These are phyloP conservation scores for Muscina levida DNA, from an alignment of 2,888 invertebrate genomes.

Conservation along the genomic window DNA sequence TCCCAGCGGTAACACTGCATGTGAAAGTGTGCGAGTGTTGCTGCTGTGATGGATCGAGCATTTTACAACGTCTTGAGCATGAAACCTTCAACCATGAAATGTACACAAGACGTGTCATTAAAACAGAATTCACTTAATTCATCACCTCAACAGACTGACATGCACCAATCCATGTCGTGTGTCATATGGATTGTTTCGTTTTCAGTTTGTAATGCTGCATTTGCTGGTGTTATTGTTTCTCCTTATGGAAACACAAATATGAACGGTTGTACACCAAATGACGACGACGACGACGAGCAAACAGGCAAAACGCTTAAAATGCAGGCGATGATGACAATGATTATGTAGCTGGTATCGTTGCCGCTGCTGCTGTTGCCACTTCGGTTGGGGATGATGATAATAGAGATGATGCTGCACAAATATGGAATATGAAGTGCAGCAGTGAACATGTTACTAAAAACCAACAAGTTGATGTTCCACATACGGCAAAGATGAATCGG, in stretches of 20 bases:
- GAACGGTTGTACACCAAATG: background rate
- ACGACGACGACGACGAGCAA: background rate
- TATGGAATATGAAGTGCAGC: background rate
- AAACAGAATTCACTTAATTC: conserved; percentile 65
- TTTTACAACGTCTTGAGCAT: conserved; percentile 9
- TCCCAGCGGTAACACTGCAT: no score
- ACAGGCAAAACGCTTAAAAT: conserved; percentile 27
- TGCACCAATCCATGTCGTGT: conserved; percentile 59
- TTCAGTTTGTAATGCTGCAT: conserved; percentile 28
- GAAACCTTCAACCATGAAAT: conserved; percentile 59
- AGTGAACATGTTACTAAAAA: background rate
- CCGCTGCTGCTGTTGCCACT: conserved; percentile 10
- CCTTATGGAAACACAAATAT: background rate
- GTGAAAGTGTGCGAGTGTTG: no score
- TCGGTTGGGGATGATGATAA: background rate
- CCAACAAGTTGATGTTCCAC: conserved; percentile 16
- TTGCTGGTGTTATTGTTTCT: conserved; percentile 14
- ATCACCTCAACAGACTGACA: conserved; percentile 64
- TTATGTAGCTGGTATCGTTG: conserved; percentile 17
- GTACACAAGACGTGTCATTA: conserved; percentile 63
- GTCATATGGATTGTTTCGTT: conserved; percentile 54
- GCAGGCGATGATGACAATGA: conserved; percentile 12
- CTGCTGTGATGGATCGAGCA: background rate
- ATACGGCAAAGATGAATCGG: conserved; percentile 40
- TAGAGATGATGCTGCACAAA: conserved; percentile 15